Conservation (phyloP, 2,888 invertebrate genomes). For the Dicycla oo region DNA sequence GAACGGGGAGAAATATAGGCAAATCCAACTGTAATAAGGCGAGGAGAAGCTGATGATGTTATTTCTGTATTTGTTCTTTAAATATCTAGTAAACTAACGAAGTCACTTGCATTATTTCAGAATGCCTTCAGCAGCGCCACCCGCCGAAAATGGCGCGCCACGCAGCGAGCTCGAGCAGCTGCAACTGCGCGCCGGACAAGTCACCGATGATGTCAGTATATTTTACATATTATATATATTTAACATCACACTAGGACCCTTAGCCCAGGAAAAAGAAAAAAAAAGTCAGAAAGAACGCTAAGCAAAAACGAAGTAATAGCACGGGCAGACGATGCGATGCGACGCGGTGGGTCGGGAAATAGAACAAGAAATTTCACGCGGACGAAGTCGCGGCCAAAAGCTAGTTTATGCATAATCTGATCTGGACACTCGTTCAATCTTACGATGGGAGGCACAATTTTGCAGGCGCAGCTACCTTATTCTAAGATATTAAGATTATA, state of each 20-base stretch:
- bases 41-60: background rate
- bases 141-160: conserved; percentile 92
- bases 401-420: no score
- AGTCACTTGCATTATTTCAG: conserved; percentile 80
- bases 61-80: background rate
- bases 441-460: background rate
- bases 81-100: conserved; percentile 8
- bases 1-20: background rate
- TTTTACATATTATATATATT: no score
- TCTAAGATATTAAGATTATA: no score
- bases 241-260: no score
- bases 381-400: no score
- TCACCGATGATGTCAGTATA: conserved; percentile 96
- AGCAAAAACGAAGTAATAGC: no score
- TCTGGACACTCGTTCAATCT: background rate
- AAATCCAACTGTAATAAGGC: background rate
- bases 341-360: no score
- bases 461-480: background rate
- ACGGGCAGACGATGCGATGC: no score
- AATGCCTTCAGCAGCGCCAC: conserved; percentile 92
- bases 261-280: no score
- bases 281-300: no score
- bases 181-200: conserved; percentile 95
- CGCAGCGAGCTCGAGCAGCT: conserved; percentile 97
- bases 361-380: no score